Percentiles rank a stretch among this genome's conserved stretches.
Conservation (phyloP, 2,888 invertebrate species). For the Pollenia amentaria region DNA sequence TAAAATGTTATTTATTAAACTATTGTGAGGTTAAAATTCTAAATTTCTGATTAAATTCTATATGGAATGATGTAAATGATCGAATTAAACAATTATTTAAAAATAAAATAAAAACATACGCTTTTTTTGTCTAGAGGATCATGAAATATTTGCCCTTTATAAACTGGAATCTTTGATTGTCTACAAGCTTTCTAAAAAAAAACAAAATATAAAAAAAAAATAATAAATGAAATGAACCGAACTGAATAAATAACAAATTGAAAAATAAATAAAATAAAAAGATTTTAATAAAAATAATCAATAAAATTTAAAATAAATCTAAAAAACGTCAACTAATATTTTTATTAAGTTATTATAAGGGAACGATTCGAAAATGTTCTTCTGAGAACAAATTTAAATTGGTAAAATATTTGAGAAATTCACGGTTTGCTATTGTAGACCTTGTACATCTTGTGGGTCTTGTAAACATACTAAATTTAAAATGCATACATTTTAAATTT, state of each 20-base stretch:
- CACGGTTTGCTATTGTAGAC: too few relatives aligned
- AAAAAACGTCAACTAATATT: too few relatives aligned
- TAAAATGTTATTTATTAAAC: not conserved
- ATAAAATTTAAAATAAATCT: not conserved
- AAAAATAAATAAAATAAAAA: conserved; percentile 35
- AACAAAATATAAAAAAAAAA: conserved; percentile 74
- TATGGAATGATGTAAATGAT: not conserved
- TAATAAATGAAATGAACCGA: conserved; percentile 68
- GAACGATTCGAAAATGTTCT: too few relatives aligned
- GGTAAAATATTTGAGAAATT: too few relatives aligned
- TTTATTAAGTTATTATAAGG: too few relatives aligned
- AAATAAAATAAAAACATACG: conserved; percentile 77
- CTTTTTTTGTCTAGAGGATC: conserved; percentile 75
- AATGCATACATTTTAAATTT: too few relatives aligned
- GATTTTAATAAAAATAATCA: not conserved
- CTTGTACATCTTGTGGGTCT: too few relatives aligned
- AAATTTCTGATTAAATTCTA: too few relatives aligned
- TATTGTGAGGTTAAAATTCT: too few relatives aligned
- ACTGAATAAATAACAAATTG: conserved; percentile 46
- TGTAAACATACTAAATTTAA: too few relatives aligned
- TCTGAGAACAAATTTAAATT: too few relatives aligned
- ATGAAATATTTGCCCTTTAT: conserved; percentile 75
- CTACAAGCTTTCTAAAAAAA: conserved; percentile 82
- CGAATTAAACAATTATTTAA: conserved; percentile 22
- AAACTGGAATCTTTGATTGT: conserved; percentile 81